Evolutionary conservation across 2,888 invertebrate species (phyloP).

Genomic region (Stenotaenia linearis): DNA sequence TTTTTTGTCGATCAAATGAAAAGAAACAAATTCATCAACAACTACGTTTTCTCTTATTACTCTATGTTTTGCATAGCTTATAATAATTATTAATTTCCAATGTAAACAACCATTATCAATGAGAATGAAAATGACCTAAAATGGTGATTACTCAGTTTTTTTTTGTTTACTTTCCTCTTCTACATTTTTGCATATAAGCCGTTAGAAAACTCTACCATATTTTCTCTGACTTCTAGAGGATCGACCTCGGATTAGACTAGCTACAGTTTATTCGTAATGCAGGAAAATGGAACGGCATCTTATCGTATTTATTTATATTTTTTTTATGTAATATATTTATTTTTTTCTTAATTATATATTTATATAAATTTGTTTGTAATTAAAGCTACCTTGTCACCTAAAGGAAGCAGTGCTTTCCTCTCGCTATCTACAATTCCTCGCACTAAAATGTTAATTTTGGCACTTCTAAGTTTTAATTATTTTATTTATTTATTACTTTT

Average conservation of each 20-base stretch:
- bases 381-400: conserved; percentile 9
- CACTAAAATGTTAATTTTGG: neutral
- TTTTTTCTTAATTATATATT: neutral
- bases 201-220: neutral
- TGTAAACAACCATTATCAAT: too few species aligned
- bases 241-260: neutral
- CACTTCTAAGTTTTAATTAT: neutral
- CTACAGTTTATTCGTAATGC: neutral
- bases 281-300: neutral
- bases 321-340: neutral
- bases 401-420: conserved; percentile 4
- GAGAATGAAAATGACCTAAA: neutral
- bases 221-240: neutral
- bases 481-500: neutral
- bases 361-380: neutral
- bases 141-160: neutral
- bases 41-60: neutral
- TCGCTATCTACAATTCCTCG: neutral
- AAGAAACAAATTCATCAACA: neutral
- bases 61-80: neutral
- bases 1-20: too few species aligned
- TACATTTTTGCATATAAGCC: neutral
- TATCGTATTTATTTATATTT: neutral
- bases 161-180: neutral
- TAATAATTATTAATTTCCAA: too few species aligned